Evolutionary conservation across 2,797 vertebrate genomes (phyloP).

Genomic region (Syngnathus rostellatus): DNA sequence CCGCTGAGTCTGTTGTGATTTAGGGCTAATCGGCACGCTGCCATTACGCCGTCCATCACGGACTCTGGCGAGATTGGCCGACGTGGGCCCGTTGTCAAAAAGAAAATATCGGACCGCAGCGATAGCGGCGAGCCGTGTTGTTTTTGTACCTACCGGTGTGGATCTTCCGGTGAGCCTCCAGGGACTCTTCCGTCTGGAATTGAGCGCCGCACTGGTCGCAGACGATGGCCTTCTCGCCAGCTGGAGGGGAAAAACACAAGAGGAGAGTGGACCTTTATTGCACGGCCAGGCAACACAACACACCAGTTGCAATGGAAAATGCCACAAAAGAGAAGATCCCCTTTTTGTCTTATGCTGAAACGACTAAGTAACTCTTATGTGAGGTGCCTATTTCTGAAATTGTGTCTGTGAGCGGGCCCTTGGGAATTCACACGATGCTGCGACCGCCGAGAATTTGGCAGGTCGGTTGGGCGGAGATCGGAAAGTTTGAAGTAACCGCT

Average conservation of each 20-base stretch:
- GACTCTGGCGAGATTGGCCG: slow-evolving; percentile 13
- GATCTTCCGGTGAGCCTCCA: slow-evolving; percentile 90
- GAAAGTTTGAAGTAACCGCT: too few relatives aligned
- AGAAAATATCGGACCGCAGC: neutral
- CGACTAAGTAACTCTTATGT: neutral
- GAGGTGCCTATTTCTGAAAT: neutral
- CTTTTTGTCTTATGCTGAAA: neutral
- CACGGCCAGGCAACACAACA: neutral
- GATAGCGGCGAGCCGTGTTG: neutral
- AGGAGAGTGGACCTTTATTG: slow-evolving; percentile 2
- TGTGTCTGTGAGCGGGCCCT: neutral
- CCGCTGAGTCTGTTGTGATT: slow-evolving; percentile 48
- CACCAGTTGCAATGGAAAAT: neutral
- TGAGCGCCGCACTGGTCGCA: slow-evolving; percentile 97
- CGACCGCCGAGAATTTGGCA: neutral
- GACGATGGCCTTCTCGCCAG: slow-evolving; percentile 92
- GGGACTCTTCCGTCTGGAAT: slow-evolving; percentile 93
- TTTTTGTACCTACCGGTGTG: slow-evolving; percentile 80
- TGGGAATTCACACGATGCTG: neutral
- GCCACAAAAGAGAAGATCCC: neutral
- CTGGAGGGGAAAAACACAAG: slow-evolving; percentile 57
- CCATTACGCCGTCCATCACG: slow-evolving; percentile 45
- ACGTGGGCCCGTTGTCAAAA: neutral
- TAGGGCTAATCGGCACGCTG: slow-evolving; percentile 54
- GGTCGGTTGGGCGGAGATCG: neutral